phyloP scores from a whole-genome alignment of 1,140 invertebrate genomes.

The Xylocopa sonorina region DNA sequence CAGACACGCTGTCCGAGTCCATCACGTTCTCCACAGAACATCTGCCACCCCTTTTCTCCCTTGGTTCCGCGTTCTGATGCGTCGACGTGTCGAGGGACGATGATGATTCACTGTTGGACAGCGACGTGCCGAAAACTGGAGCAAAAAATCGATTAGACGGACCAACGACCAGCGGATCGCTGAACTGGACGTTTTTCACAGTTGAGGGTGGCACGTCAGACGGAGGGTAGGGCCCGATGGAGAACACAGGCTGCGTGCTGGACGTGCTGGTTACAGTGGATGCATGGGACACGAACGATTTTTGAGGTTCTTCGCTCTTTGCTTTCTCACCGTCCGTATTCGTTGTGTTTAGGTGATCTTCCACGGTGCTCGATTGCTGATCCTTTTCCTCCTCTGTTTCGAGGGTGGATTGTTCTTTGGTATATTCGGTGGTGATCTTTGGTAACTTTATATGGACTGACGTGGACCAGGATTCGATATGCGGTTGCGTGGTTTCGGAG shows the following conservation, averaged over 20 bases:
- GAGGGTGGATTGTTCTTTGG: background rate
- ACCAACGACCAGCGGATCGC: constrained; percentile 70
- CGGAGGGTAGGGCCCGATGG: constrained; percentile 74
- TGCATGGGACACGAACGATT: constrained; percentile 3
- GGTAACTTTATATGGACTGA: background rate
- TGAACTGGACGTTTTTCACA: constrained; percentile 72
- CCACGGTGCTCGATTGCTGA: background rate
- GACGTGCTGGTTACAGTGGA: background rate
- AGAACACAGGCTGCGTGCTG: constrained; percentile 69
- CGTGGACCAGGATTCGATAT: background rate
- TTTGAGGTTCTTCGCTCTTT: constrained; percentile 13
- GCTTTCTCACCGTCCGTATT: constrained; percentile 41
- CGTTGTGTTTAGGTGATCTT: background rate
- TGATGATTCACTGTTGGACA: background rate
- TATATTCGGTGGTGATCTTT: background rate
- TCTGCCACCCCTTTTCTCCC: constrained; percentile 1
- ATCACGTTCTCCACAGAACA: constrained; percentile 36
- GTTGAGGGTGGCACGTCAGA: constrained; percentile 7
- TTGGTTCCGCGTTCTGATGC: background rate
- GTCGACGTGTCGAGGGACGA: background rate
- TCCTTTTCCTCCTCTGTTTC: background rate
- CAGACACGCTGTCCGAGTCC: constrained; percentile 63
- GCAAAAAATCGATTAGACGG: constrained; percentile 58
- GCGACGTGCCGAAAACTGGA: constrained; percentile 50
- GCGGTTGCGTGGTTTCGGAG: background rate